A percentile compares a stretch with the other conserved stretches of the same genome.
Evolutionary conservation across 2,113 vertebrate species (phyloP).

Genomic region (Pitta sordida): DNA sequence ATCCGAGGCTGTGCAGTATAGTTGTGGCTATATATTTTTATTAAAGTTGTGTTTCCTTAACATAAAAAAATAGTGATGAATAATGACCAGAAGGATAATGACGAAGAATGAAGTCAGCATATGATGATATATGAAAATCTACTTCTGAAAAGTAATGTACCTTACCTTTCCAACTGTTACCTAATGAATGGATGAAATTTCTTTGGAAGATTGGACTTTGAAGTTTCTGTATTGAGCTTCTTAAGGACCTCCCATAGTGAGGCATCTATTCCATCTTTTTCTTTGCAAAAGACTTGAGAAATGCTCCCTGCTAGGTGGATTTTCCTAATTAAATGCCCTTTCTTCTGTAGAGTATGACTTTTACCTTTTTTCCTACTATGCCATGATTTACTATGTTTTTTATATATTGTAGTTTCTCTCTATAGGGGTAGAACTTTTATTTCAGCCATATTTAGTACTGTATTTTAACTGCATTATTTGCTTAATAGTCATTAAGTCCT

Average conservation of each 20-base stretch:
- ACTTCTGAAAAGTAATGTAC: neutral
- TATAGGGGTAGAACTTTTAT: neutral
- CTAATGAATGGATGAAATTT: neutral
- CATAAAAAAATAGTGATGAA: neutral
- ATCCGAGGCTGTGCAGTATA: accelerated
- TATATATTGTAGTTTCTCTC: neutral
- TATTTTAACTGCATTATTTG: neutral
- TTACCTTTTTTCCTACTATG: neutral
- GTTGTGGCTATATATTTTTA: accelerated
- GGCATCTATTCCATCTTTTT: neutral
- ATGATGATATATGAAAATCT: neutral
- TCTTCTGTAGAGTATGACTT: neutral
- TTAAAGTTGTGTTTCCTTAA: neutral
- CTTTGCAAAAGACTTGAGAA: neutral
- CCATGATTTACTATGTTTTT: neutral
- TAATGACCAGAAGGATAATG: neutral
- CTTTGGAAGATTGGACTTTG: neutral
- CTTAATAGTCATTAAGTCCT: neutral
- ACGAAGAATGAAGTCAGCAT: neutral
- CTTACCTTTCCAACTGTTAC: neutral
- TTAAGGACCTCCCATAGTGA: accelerated
- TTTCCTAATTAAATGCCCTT: neutral
- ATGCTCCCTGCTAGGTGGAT: neutral
- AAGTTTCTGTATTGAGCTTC: neutral
- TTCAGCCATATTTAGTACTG: neutral